Conservation (phyloP, 2,888 invertebrate genomes). For the Oeneis ivallda region DNA sequence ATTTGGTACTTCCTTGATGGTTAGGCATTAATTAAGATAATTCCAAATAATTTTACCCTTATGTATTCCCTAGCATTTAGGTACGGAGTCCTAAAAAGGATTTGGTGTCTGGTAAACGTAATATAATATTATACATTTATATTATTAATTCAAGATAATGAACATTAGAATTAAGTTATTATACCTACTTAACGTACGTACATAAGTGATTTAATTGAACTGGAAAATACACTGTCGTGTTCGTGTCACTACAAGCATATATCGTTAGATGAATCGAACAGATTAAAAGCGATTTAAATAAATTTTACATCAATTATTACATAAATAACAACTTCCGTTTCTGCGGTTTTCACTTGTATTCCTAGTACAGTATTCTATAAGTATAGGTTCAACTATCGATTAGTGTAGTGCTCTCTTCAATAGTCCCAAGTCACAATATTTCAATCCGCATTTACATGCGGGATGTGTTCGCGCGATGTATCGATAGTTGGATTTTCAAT, state of each 20-base stretch:
- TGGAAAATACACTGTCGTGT: conserved; percentile 16
- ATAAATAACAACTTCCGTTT: not conserved
- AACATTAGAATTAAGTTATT: not conserved
- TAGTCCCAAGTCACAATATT: no score
- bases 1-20: no score
- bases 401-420: no score
- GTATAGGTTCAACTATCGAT: no score
- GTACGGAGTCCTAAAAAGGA: not conserved
- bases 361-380: no score
- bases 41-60: no score
- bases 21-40: no score
- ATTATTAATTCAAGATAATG: conserved; percentile 4
- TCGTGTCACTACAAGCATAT: not conserved
- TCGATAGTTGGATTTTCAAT: no score
- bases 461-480: no score
- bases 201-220: conserved; percentile 4
- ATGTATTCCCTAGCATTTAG: no score
- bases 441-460: not conserved
- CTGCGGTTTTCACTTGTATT: not conserved
- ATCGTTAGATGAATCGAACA: conserved; percentile 1
- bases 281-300: not conserved
- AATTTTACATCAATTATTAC: not conserved
- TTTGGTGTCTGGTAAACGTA: not conserved
- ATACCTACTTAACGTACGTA: not conserved
- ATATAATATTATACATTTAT: not conserved